Conservation (phyloP, 2,113 vertebrate species). For the Caloenas nicobarica region DNA sequence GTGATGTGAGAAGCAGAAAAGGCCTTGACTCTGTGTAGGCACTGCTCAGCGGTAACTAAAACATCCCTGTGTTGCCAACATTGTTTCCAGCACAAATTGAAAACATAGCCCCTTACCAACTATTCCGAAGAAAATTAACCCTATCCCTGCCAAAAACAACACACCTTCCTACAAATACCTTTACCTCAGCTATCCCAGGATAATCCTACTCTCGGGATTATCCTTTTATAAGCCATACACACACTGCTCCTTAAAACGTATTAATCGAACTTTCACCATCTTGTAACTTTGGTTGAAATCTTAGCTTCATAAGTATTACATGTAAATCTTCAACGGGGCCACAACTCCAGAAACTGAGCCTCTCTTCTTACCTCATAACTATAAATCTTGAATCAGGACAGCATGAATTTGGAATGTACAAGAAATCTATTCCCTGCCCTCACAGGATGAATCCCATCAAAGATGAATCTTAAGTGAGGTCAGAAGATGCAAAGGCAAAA, state of each 20-base stretch:
- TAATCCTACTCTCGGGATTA: neutral
- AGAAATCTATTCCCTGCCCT: neutral
- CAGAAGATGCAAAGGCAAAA: neutral
- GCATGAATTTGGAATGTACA: neutral
- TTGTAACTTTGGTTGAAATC: neutral
- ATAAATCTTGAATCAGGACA: neutral
- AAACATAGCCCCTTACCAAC: neutral
- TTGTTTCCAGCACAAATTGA: neutral
- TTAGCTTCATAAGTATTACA: neutral
- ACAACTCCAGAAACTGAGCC: neutral
- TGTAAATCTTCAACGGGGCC: neutral
- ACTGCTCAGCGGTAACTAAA: no score
- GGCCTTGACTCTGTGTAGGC: no score
- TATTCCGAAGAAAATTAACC: neutral
- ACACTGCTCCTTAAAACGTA: fast-evolving
- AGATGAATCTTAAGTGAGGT: neutral
- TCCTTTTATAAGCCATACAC: neutral
- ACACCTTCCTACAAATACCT: neutral
- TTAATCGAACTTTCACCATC: neutral
- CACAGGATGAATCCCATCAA: neutral
- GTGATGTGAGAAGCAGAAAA: no score
- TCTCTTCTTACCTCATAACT: neutral
- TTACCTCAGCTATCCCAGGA: neutral
- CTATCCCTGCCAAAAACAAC: neutral
- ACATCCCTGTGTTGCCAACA: no score